A percentile compares a stretch with the other conserved stretches of the same genome.
Evolutionary conservation across 2,888 invertebrate genomes (phyloP).

Genomic region (Elysia crispata): DNA sequence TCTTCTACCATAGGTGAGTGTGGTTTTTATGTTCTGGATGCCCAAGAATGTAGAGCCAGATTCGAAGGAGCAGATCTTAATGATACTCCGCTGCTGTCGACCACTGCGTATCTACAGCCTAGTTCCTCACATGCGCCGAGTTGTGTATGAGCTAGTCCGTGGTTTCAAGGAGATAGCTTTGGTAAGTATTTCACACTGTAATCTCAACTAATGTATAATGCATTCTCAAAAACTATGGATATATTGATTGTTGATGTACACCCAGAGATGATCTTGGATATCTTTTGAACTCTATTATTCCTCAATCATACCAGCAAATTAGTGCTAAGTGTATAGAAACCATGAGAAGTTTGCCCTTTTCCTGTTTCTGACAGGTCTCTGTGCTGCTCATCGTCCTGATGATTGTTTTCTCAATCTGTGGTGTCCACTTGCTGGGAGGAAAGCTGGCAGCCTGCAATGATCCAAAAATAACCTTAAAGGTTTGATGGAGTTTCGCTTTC

Average conservation of each 20-base stretch:
- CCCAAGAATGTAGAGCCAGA: slow-evolving; percentile 87
- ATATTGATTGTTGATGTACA: too few relatives aligned
- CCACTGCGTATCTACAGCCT: slow-evolving; percentile 97
- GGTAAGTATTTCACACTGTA: slow-evolving; percentile 82
- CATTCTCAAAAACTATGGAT: too few relatives aligned
- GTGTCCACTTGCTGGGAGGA: slow-evolving; percentile 98
- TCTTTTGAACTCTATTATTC: background rate
- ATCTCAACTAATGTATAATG: too few relatives aligned
- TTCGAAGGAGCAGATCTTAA: slow-evolving; percentile 94
- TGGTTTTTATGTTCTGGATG: slow-evolving; percentile 97
- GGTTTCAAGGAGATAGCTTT: slow-evolving; percentile 99
- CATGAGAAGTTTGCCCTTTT: background rate
- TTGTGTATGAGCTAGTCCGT: slow-evolving; percentile 97
- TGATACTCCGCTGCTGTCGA: slow-evolving; percentile 97
- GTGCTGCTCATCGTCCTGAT: slow-evolving; percentile 96
- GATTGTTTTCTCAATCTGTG: slow-evolving; percentile 99
- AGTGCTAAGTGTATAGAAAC: background rate
- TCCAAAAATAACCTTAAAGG: slow-evolving; percentile 84
- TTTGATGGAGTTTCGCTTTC: slow-evolving; percentile 28
- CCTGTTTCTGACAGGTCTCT: slow-evolving; percentile 85
- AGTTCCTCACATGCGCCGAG: slow-evolving; percentile 99
- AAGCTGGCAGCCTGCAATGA: slow-evolving; percentile 97
- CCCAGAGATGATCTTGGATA: too few relatives aligned
- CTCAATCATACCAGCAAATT: background rate
- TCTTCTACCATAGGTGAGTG: slow-evolving; percentile 84